Conservation (phyloP, 2,113 vertebrate genomes). For the Pionites leucogaster region DNA sequence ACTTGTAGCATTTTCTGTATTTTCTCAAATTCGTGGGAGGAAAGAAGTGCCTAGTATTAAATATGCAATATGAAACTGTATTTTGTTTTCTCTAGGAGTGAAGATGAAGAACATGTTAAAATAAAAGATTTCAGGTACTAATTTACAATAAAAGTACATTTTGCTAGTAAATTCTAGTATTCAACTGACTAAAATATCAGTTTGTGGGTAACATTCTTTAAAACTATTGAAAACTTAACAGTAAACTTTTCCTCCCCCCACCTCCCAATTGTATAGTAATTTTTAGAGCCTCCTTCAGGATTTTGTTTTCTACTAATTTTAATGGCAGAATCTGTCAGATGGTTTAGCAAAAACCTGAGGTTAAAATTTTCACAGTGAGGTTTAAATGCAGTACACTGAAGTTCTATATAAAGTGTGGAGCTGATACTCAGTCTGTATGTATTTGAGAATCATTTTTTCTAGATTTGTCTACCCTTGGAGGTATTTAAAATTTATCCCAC, state of each 20-base stretch:
- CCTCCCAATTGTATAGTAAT: not conserved
- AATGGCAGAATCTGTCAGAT: not conserved
- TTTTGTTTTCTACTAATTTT: not conserved
- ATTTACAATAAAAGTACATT: not conserved
- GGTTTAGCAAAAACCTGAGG: not conserved
- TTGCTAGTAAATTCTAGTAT: not conserved
- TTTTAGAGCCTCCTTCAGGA: not conserved
- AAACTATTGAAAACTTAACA: not conserved
- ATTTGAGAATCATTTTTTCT: not conserved
- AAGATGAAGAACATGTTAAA: constrained; percentile 86
- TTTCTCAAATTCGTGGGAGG: not conserved
- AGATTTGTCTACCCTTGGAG: not conserved
- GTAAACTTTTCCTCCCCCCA: not conserved
- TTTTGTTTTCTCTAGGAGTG: constrained; percentile 77
- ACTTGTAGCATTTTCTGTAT: not conserved
- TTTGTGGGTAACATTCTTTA: not conserved
- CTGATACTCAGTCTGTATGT: not conserved
- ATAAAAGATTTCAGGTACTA: constrained; percentile 87
- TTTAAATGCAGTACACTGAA: not conserved
- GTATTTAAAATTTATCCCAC: not conserved
- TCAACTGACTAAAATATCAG: not conserved
- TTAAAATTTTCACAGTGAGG: not conserved
- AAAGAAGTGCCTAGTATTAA: not conserved
- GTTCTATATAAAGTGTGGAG: not conserved
- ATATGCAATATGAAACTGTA: not conserved